Percentiles rank a stretch among this genome's conserved stretches.
Evolutionary conservation across 92 coral and sea anemone genomes (phyloP).

Genomic region (Bergia puertoricense): DNA sequence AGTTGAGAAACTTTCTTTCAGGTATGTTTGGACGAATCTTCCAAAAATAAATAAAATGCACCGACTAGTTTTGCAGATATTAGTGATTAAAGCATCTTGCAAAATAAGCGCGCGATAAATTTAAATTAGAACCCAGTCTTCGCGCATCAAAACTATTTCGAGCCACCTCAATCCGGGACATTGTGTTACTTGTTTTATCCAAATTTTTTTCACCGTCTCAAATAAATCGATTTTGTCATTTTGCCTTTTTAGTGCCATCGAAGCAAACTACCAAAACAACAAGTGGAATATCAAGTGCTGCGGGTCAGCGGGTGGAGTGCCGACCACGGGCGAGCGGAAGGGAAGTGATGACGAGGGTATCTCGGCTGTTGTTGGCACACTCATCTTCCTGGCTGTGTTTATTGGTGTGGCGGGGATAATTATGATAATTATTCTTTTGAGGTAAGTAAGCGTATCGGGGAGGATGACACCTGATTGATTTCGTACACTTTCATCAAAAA

Average conservation of each 20-base stretch:
- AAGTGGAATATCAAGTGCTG: conserved; percentile 35
- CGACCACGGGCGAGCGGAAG: background rate
- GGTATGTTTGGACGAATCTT: no score
- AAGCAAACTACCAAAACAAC: conserved; percentile 4
- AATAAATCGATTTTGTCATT: background rate
- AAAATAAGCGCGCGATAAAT: no score
- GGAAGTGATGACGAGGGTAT: conserved; percentile 45
- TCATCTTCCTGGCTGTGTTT: conserved; percentile 71
- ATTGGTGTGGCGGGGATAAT: conserved; percentile 74
- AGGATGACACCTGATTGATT: no score
- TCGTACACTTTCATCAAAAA: no score
- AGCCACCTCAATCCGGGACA: no score
- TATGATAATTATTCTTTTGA: conserved; percentile 65
- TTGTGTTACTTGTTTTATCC: background rate
- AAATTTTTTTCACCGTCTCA: background rate
- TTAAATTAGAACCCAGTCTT: no score
- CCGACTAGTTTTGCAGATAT: no score
- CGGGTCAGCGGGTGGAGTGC: conserved; percentile 16
- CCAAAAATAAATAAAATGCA: no score
- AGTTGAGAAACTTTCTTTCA: no score
- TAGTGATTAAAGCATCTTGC: no score
- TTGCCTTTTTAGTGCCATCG: conserved; percentile 14
- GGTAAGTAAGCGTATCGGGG: conserved; percentile 44
- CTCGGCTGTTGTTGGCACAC: conserved; percentile 68
- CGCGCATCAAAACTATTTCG: no score